Percentiles rank a stretch among this genome's conserved stretches.
Conservation (phyloP, 1,140 invertebrate genomes). For the Ephestia elutella region DNA sequence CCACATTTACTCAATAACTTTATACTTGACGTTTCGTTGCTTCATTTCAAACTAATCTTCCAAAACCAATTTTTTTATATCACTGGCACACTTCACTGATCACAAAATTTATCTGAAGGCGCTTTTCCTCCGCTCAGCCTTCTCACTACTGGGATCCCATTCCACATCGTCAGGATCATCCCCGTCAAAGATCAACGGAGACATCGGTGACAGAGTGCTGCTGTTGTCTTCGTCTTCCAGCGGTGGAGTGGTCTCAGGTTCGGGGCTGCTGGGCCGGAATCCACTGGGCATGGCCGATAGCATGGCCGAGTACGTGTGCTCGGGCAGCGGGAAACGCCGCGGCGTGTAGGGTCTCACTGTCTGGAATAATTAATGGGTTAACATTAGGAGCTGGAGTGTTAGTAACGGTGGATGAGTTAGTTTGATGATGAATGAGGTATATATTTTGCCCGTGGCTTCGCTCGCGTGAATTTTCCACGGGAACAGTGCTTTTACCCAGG, state of each 20-base stretch:
- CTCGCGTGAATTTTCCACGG: too few relatives aligned
- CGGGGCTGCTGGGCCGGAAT: slow-evolving; percentile 64
- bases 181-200: slow-evolving; percentile 56
- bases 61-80: neutral
- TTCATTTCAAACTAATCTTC: neutral
- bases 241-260: slow-evolving; percentile 38
- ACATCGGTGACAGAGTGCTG: slow-evolving; percentile 47
- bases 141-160: slow-evolving; percentile 75
- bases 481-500: too few relatives aligned
- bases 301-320: slow-evolving; percentile 82
- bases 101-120: slow-evolving; percentile 36
- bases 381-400: slow-evolving; percentile 14
- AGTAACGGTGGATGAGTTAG: too few relatives aligned
- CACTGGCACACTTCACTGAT: neutral
- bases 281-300: slow-evolving; percentile 79
- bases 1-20: neutral
- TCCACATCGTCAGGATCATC: slow-evolving; percentile 89
- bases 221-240: slow-evolving; percentile 37
- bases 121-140: slow-evolving; percentile 38
- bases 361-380: slow-evolving; percentile 41
- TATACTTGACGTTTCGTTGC: neutral
- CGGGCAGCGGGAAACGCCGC: slow-evolving; percentile 83
- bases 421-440: too few relatives aligned
- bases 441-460: too few relatives aligned
- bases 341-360: slow-evolving; percentile 81